These are phyloP conservation scores for Macheiramphus alcinus DNA, from an alignment of 2,113 vertebrate genomes.

Conservation along the genomic window DNA sequence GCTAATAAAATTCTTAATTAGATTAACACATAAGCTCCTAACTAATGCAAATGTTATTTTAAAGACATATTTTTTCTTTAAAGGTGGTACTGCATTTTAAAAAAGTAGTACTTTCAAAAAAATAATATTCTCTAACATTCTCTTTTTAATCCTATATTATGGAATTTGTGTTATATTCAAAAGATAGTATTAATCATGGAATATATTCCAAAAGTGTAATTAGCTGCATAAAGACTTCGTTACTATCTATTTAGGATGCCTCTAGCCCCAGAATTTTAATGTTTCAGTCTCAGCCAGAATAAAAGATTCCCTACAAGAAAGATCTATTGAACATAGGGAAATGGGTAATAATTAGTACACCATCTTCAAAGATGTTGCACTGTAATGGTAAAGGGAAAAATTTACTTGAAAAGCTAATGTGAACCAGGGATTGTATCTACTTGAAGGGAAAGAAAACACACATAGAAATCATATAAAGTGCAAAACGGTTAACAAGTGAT, in stretches of 20 bases:
- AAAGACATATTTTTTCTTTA: neutral
- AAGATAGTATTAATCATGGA: neutral
- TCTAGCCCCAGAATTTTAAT: neutral
- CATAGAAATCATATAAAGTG: neutral
- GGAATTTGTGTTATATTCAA: neutral
- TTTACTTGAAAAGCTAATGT: neutral
- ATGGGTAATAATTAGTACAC: neutral
- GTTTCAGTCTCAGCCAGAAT: neutral
- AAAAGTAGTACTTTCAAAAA: neutral
- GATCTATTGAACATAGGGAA: neutral
- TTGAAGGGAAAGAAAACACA: neutral
- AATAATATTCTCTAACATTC: neutral
- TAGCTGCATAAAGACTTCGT: neutral
- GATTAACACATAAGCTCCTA: neutral
- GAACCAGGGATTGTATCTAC: neutral
- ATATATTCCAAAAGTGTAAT: neutral
- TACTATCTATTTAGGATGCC: neutral
- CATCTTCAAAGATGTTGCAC: neutral
- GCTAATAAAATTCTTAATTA: neutral
- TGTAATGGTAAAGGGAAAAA: neutral
- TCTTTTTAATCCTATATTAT: neutral
- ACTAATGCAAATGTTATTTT: fast-evolving
- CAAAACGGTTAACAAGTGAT: neutral
- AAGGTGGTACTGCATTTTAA: neutral
- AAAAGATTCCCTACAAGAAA: neutral